Evolutionary conservation across 1,140 invertebrate species (phyloP).

Genomic region (Cotesia chilonis): DNA sequence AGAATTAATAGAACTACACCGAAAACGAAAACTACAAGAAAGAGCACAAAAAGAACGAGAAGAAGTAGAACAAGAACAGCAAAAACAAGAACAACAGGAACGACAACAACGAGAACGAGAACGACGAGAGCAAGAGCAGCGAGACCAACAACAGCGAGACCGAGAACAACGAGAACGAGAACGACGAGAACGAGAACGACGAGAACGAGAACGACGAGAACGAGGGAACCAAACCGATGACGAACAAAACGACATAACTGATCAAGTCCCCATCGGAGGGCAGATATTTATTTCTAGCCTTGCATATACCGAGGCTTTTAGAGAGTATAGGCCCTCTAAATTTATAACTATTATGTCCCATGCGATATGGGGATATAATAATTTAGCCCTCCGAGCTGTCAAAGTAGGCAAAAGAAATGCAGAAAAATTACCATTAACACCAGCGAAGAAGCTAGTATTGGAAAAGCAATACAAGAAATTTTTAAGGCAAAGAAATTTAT

Average conservation of each 20-base stretch:
- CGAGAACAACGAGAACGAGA: not conserved
- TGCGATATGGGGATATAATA: not conserved
- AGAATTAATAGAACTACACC: not conserved
- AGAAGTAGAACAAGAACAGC: too few relatives aligned
- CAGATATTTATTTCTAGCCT: not conserved
- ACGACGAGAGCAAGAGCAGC: not conserved
- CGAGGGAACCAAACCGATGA: not conserved
- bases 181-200: not conserved
- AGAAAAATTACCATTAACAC: not conserved
- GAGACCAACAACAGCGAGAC: not conserved
- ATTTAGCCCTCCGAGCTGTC: not conserved
- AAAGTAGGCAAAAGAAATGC: not conserved
- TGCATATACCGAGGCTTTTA: not conserved
- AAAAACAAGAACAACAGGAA: too few relatives aligned
- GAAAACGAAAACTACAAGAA: not conserved
- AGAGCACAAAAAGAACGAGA: not conserved
- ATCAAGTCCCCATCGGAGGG: not conserved
- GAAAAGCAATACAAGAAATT: not conserved
- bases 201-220: not conserved
- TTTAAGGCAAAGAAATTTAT: not conserved
- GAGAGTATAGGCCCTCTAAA: not conserved
- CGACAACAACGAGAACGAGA: not conserved
- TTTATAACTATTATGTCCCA: not conserved
- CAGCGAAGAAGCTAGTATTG: not conserved
- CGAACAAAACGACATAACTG: not conserved